Percentiles rank a stretch among this genome's conserved stretches.
phyloP scores from a whole-genome alignment of 2,113 vertebrate genomes.

The Setophaga coronata region DNA sequence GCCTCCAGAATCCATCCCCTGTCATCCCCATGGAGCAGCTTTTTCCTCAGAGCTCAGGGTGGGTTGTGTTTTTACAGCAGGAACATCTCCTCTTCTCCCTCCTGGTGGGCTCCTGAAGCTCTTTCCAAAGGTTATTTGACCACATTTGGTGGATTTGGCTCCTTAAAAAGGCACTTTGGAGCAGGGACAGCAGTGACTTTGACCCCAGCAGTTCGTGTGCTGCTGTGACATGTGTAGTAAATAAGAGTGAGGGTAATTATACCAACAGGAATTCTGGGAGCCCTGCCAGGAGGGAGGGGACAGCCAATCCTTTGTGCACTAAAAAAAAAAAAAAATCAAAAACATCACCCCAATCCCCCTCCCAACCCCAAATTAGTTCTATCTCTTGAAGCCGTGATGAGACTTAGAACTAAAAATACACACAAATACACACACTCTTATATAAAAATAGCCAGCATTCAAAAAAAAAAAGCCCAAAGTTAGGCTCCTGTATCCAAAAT shows the following conservation, averaged over 20 bases:
- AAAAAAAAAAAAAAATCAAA: neutral
- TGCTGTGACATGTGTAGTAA: slow-evolving; percentile 42
- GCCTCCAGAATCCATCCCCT: neutral
- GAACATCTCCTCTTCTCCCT: neutral
- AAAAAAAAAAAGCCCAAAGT: neutral
- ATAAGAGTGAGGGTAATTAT: slow-evolving; percentile 43
- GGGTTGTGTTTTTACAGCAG: neutral
- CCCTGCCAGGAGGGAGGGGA: slow-evolving; percentile 13
- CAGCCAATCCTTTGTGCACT: slow-evolving; percentile 1
- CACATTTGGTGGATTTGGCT: neutral
- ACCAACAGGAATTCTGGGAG: slow-evolving; percentile 53
- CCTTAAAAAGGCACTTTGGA: neutral
- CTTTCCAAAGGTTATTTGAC: neutral
- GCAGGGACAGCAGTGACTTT: neutral
- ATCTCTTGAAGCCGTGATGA: neutral
- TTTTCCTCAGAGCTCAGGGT: neutral
- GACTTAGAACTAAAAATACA: slow-evolving; percentile 43
- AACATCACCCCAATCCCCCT: neutral
- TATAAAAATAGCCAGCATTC: slow-evolving; percentile 29
- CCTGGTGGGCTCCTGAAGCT: neutral
- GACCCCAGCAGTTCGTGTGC: neutral
- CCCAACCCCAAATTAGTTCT: slow-evolving; percentile 9
- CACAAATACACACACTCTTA: neutral
- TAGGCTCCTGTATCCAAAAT: slow-evolving; percentile 45
- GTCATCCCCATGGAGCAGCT: neutral